Evolutionary conservation across 2,888 invertebrate genomes (phyloP).

Genomic region (Apodemia zela): DNA sequence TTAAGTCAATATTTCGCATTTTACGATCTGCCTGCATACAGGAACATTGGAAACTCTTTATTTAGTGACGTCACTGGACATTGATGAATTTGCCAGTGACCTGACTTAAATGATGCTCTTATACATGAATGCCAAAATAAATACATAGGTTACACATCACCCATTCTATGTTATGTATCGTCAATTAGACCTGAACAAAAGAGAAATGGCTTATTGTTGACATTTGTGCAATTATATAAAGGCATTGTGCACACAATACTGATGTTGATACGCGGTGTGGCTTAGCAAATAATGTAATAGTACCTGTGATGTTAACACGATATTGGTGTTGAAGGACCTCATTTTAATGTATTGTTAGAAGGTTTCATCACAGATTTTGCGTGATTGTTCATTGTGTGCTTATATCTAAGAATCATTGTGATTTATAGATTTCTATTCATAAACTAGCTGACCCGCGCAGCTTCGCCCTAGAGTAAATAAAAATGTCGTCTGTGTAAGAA

Average conservation of each 20-base stretch:
- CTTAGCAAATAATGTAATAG: constrained; percentile 6
- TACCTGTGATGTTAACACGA: constrained; percentile 5
- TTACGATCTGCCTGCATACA: too few relatives aligned
- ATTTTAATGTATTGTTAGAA: constrained; percentile 14
- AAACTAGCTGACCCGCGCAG: neutral
- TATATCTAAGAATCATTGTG: neutral
- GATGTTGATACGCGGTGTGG: constrained; percentile 6
- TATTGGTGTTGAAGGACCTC: constrained; percentile 11
- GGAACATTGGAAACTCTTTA: too few relatives aligned
- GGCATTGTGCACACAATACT: constrained; percentile 19
- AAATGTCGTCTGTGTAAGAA: too few relatives aligned
- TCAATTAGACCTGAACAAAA: constrained; percentile 37
- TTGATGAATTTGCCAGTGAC: too few relatives aligned
- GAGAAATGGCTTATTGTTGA: constrained; percentile 57
- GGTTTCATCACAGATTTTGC: neutral
- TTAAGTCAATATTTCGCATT: too few relatives aligned
- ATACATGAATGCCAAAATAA: too few relatives aligned
- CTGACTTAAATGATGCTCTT: too few relatives aligned
- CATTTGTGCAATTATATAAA: constrained; percentile 59
- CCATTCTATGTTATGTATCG: neutral
- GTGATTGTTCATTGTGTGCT: constrained; percentile 8
- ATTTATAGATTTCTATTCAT: neutral
- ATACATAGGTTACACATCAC: neutral
- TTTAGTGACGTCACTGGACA: too few relatives aligned
- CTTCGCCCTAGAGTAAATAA: too few relatives aligned